phyloP scores from a whole-genome alignment of 2,797 vertebrate species.

The Diceros bicornis region DNA sequence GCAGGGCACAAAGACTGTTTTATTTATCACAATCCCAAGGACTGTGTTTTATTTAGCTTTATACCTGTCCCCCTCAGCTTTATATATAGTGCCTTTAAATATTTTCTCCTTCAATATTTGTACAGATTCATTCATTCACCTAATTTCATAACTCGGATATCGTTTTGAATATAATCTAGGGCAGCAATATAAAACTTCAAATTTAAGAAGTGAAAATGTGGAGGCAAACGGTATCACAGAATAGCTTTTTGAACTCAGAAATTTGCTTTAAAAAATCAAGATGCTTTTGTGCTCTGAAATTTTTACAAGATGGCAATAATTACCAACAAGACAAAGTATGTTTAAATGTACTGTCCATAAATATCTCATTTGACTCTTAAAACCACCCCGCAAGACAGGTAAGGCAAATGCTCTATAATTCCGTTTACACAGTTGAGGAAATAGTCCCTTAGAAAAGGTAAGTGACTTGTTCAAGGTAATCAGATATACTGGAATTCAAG shows the following conservation, averaged over 20 bases:
- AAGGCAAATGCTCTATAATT: constrained; percentile 54
- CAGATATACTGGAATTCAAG: constrained; percentile 6
- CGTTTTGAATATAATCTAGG: constrained; percentile 47
- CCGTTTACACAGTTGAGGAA: constrained; percentile 9
- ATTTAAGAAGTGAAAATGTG: constrained; percentile 45
- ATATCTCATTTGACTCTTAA: constrained; percentile 57
- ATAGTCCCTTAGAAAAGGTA: constrained; percentile 52
- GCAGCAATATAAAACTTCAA: constrained; percentile 47
- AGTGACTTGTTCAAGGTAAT: constrained; percentile 54
- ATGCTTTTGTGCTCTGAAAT: constrained; percentile 41
- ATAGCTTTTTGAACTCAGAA: constrained; percentile 28
- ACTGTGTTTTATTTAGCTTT: constrained; percentile 55
- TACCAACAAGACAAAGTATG: not conserved
- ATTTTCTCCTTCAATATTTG: constrained; percentile 57
- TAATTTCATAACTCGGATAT: constrained; percentile 46
- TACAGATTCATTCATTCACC: constrained; percentile 36
- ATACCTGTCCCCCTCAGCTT: constrained; percentile 14
- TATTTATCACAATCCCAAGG: constrained; percentile 54
- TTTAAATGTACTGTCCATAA: constrained; percentile 60
- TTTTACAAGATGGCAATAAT: constrained; percentile 43
- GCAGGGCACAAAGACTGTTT: constrained; percentile 57
- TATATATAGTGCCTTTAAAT: constrained; percentile 13
- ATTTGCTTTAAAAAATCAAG: constrained; percentile 62
- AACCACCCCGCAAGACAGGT: constrained; percentile 5
- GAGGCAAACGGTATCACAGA: constrained; percentile 35